These are phyloP conservation scores for Lophotis ruficrista DNA, from an alignment of 2,113 vertebrate species.

Conservation along the genomic window DNA sequence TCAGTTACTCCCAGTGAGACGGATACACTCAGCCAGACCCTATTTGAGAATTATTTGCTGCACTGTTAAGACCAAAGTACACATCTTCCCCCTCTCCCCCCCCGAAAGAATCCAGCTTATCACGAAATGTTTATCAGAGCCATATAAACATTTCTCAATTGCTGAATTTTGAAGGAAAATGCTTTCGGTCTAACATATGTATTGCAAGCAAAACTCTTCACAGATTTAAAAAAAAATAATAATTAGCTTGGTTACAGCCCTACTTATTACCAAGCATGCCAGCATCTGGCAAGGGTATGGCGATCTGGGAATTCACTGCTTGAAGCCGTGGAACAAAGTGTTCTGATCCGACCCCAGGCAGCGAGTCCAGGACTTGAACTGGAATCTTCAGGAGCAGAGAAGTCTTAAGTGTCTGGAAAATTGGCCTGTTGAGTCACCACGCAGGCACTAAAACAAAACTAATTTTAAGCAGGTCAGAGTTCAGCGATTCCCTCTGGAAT, in stretches of 20 bases:
- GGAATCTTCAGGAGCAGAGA: slow-evolving; percentile 79
- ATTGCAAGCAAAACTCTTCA: slow-evolving; percentile 44
- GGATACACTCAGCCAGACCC: slow-evolving; percentile 44
- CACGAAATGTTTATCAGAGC: slow-evolving; percentile 75
- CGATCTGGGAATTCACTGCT: slow-evolving; percentile 74
- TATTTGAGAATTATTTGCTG: slow-evolving; percentile 57
- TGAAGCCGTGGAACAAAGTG: slow-evolving; percentile 76
- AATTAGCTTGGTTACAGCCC: slow-evolving; percentile 45
- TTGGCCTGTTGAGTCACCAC: slow-evolving; percentile 80
- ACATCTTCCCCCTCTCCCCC: slow-evolving; percentile 43
- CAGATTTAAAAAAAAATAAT: not conserved
- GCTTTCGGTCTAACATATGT: slow-evolving; percentile 38
- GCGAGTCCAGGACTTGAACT: slow-evolving; percentile 72
- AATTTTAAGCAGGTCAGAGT: slow-evolving; percentile 87
- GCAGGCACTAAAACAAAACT: slow-evolving; percentile 83
- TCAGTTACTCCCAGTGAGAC: not conserved
- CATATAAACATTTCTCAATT: slow-evolving; percentile 73
- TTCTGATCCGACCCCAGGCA: slow-evolving; percentile 73
- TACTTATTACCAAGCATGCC: slow-evolving; percentile 71
- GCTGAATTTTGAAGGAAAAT: slow-evolving; percentile 69
- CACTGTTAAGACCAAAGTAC: slow-evolving; percentile 59
- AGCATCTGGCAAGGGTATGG: slow-evolving; percentile 73
- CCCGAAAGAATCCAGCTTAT: slow-evolving; percentile 61
- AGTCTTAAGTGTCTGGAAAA: slow-evolving; percentile 80
- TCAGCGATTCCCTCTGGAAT: slow-evolving; percentile 83